A percentile compares a stretch with the other conserved stretches of the same genome.
These are phyloP conservation scores for Phoeniculus purpureus DNA, from an alignment of 2,797 vertebrate genomes.

Conservation along the genomic window DNA sequence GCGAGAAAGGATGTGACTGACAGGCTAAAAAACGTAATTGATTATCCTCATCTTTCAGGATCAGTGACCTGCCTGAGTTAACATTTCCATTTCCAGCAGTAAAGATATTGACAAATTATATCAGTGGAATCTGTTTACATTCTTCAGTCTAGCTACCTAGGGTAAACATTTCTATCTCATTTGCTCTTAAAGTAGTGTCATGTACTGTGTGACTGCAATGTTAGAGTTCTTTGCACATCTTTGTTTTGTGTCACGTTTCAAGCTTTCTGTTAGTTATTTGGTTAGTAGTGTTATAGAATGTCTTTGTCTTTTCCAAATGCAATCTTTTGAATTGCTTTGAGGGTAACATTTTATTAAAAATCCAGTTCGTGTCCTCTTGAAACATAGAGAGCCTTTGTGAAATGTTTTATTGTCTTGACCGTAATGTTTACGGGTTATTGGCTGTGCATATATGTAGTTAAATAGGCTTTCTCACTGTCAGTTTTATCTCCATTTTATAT, in stretches of 20 bases:
- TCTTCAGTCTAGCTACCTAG: slow-evolving; percentile 9
- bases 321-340: slow-evolving; percentile 30
- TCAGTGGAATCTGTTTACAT: slow-evolving; percentile 28
- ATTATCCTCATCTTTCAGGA: slow-evolving; percentile 46
- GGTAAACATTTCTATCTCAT: slow-evolving; percentile 50
- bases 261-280: slow-evolving; percentile 2
- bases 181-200: slow-evolving; percentile 16
- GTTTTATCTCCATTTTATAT: not conserved
- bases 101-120: slow-evolving; percentile 48
- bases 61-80: slow-evolving; percentile 43
- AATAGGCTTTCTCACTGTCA: not conserved
- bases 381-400: not conserved
- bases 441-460: not conserved
- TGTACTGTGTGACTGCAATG: not conserved
- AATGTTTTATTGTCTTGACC: slow-evolving; percentile 3
- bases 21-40: slow-evolving; percentile 36
- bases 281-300: not conserved
- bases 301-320: not conserved
- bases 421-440: slow-evolving; percentile 1
- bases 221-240: not conserved
- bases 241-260: not conserved
- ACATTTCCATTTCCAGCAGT: slow-evolving; percentile 37
- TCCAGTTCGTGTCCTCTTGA: not conserved
- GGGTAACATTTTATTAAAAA: slow-evolving; percentile 48
- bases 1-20: not conserved